Evolutionary conservation across 2,113 vertebrate species (phyloP).

Genomic region (Zosterops borbonicus): DNA sequence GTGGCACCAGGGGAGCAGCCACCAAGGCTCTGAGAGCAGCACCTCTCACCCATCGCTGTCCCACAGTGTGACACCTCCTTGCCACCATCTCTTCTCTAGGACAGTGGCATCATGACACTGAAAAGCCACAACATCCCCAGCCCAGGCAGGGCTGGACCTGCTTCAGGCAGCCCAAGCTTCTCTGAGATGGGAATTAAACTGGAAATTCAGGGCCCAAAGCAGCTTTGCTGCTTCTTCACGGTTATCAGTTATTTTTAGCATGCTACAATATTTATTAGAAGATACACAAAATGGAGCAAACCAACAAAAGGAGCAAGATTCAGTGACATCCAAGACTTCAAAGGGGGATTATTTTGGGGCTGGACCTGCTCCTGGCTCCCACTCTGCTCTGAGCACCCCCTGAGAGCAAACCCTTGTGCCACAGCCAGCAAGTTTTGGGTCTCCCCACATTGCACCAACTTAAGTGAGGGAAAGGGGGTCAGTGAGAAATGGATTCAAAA

Average conservation of each 20-base stretch:
- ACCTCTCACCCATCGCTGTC: accelerated
- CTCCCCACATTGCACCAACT: background rate
- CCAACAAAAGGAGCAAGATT: background rate
- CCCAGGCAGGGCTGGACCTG: background rate
- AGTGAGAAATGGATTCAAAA: background rate
- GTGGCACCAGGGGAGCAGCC: background rate
- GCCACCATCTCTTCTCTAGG: background rate
- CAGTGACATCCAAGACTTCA: conserved; percentile 5
- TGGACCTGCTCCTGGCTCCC: background rate
- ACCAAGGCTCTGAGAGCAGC: background rate
- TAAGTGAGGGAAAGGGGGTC: accelerated
- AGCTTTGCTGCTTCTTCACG: background rate
- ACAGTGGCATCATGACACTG: accelerated
- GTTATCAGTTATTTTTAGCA: conserved; percentile 24
- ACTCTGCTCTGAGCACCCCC: background rate
- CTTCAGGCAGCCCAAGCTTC: background rate
- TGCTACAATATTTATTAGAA: conserved; percentile 39
- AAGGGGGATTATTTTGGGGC: background rate
- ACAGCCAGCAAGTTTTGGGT: background rate
- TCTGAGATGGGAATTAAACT: background rate
- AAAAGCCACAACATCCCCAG: background rate
- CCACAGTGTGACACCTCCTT: background rate
- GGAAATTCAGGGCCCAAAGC: conserved; percentile 2
- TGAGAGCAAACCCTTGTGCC: accelerated
- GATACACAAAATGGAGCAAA: conserved; percentile 23